Conservation (phyloP, 2,797 vertebrate species). For the Psittacula echo region DNA sequence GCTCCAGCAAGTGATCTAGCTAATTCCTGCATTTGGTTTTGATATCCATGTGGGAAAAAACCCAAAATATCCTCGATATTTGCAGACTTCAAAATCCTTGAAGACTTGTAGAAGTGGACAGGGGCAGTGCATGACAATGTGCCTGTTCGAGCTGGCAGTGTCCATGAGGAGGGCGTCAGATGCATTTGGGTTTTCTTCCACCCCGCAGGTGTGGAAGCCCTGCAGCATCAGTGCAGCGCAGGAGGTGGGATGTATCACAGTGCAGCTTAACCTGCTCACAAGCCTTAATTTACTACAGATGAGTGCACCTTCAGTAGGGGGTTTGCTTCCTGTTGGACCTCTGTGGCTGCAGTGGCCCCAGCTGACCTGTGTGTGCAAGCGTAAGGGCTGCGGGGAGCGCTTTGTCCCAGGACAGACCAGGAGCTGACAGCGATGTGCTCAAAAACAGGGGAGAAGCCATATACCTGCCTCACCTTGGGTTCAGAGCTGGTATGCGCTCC, state of each 20-base stretch:
- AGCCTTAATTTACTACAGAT: not conserved
- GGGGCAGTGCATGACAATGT: accelerated
- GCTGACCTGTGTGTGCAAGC: not conserved
- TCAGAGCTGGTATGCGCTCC: not conserved
- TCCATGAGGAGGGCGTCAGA: accelerated
- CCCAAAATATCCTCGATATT: not conserved
- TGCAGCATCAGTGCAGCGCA: accelerated
- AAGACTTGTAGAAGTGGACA: not conserved
- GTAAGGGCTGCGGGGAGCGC: not conserved
- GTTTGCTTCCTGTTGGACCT: not conserved
- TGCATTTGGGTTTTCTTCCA: not conserved
- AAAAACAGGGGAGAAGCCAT: not conserved
- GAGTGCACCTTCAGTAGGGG: not conserved
- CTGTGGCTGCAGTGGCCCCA: not conserved
- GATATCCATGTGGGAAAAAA: not conserved
- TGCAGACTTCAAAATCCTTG: not conserved
- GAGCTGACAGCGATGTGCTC: accelerated
- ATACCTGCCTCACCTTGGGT: not conserved
- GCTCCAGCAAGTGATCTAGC: not conserved
- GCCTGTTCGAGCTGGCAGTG: not conserved
- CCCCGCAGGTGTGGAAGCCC: not conserved
- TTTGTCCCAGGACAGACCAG: not conserved
- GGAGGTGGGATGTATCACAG: not conserved
- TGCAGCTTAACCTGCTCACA: not conserved
- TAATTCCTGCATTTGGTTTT: not conserved